A percentile compares a stretch with the other conserved stretches of the same genome.
These are phyloP conservation scores for Drosophila kurseongensis DNA, from an alignment of 1,140 invertebrate species.

Conservation along the genomic window DNA sequence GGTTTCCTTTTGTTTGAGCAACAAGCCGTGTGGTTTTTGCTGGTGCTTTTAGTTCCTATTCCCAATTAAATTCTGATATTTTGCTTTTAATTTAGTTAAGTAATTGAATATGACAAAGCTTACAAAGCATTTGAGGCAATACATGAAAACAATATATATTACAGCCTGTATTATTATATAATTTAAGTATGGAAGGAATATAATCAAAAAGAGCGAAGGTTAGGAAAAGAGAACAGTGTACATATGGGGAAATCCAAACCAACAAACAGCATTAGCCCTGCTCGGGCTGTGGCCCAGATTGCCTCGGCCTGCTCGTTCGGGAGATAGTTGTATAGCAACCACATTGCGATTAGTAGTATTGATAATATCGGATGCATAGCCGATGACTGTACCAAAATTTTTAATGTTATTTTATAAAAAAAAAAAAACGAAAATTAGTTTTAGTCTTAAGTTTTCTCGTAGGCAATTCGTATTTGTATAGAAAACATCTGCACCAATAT, in stretches of 20 bases:
- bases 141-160: conserved; percentile 40
- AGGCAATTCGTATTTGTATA: conserved; percentile 75
- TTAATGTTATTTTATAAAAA: conserved; percentile 68
- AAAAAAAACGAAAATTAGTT: conserved; percentile 52
- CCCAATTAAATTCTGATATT: conserved; percentile 48
- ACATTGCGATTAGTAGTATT: conserved; percentile 40
- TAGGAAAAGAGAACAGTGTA: conserved; percentile 40
- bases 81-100: conserved; percentile 59
- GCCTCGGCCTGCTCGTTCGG: background rate
- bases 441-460: conserved; percentile 72
- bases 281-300: background rate
- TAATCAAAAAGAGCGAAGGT: conserved; percentile 34
- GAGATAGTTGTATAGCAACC: conserved; percentile 23
- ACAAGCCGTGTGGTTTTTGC: conserved; percentile 57
- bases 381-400: conserved; percentile 84
- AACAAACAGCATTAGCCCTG: conserved; percentile 54
- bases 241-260: conserved; percentile 58
- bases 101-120: conserved; percentile 78
- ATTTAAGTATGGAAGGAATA: conserved; percentile 53
- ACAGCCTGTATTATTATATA: conserved; percentile 42
- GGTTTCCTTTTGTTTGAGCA: conserved; percentile 16
- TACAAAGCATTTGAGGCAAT: conserved; percentile 83
- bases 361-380: conserved; percentile 37
- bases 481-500: conserved; percentile 19
- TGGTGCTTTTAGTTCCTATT: conserved; percentile 82